phyloP scores from a whole-genome alignment of 2,113 vertebrate species.

The Psilopogon haemacephalus region DNA sequence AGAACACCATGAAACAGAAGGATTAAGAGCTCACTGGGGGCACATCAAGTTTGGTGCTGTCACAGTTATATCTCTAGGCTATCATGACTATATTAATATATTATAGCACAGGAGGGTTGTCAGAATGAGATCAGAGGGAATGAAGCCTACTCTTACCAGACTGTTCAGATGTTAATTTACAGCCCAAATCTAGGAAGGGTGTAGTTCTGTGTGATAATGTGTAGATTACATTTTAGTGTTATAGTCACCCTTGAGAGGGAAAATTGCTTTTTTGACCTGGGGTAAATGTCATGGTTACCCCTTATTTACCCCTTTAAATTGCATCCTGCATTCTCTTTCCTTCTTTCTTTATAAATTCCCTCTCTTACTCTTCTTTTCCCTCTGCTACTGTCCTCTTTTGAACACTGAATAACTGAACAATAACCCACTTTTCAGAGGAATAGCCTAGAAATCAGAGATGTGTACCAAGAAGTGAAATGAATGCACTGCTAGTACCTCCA shows the following conservation, averaged over 20 bases:
- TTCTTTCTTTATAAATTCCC: not conserved
- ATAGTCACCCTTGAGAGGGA: not conserved
- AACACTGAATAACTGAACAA: not conserved
- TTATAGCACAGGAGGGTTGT: conserved; percentile 19
- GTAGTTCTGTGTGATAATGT: not conserved
- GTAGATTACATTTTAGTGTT: not conserved
- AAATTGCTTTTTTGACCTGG: not conserved
- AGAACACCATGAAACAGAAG: not conserved
- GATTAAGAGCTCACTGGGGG: conserved; percentile 57
- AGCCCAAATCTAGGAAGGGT: not conserved
- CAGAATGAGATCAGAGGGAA: conserved; percentile 31
- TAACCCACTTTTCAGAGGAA: not conserved
- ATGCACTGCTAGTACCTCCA: not conserved
- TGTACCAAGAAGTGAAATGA: not conserved
- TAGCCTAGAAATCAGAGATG: not conserved
- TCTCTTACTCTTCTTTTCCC: not conserved
- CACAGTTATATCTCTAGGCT: conserved; percentile 47
- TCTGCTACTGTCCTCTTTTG: not conserved
- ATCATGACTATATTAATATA: conserved; percentile 58
- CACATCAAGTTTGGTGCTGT: conserved; percentile 48
- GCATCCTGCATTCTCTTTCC: not conserved
- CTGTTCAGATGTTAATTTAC: not conserved
- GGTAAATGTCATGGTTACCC: not conserved
- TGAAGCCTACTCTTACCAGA: not conserved
- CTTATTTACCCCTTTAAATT: not conserved